Conservation (phyloP, 2,888 invertebrate species). For the Pyralis farinalis region DNA sequence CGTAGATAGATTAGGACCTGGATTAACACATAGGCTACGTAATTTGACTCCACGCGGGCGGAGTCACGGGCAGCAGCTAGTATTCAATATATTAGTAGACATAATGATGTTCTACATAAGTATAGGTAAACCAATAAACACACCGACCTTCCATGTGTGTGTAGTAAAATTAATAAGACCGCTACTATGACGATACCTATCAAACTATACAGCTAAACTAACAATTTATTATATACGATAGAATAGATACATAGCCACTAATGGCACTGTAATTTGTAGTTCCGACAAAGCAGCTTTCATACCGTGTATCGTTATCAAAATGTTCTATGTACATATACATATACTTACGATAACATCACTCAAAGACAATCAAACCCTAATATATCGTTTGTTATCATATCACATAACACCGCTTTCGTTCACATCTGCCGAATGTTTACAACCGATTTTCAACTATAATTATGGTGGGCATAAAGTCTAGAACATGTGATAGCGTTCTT, state of each 20-base stretch:
- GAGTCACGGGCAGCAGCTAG: too few species aligned
- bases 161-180: too few species aligned
- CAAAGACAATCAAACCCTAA: conserved; percentile 40
- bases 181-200: too few species aligned
- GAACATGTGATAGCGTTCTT: conserved; percentile 18
- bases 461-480: neutral
- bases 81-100: too few species aligned
- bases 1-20: too few species aligned
- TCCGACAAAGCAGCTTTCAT: conserved; percentile 19
- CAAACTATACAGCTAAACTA: too few species aligned
- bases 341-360: conserved; percentile 27
- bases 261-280: conserved; percentile 6
- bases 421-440: conserved; percentile 7
- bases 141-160: too few species aligned
- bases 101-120: too few species aligned
- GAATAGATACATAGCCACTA: neutral
- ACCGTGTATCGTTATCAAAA: conserved; percentile 26
- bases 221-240: too few species aligned
- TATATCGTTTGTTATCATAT: conserved; percentile 20
- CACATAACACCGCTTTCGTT: neutral
- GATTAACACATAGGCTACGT: too few species aligned
- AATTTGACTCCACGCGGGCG: too few species aligned
- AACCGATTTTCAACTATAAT: neutral
- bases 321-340: conserved; percentile 27
- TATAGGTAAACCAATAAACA: too few species aligned